Evolutionary conservation across 2,888 invertebrate species (phyloP).

Genomic region (Phrixothrix hirtus): DNA sequence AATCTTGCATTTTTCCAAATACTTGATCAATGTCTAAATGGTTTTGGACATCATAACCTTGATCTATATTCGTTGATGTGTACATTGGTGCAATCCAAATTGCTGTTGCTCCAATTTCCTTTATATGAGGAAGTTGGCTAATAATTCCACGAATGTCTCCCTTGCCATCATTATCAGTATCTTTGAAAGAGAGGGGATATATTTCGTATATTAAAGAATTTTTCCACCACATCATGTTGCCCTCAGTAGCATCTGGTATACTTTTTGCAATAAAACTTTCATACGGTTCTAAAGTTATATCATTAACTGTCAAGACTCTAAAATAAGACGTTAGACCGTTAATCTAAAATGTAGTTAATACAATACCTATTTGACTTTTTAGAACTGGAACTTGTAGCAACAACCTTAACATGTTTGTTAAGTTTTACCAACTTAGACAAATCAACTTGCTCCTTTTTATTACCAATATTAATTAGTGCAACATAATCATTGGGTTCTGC

Average conservation of each 20-base stretch:
- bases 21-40: slow-evolving; percentile 71
- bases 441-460: background rate
- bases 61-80: slow-evolving; percentile 81
- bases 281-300: slow-evolving; percentile 6
- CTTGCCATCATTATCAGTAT: slow-evolving; percentile 82
- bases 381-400: slow-evolving; percentile 1
- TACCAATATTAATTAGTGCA: background rate
- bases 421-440: background rate
- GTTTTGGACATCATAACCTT: slow-evolving; percentile 85
- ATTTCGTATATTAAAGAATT: slow-evolving; percentile 82
- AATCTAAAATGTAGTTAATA: too few relatives aligned
- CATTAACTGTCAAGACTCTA: slow-evolving; percentile 3
- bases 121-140: slow-evolving; percentile 44
- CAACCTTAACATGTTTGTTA: slow-evolving; percentile 2
- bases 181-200: slow-evolving; percentile 76
- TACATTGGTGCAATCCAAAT: slow-evolving; percentile 88
- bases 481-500: background rate
- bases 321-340: too few relatives aligned
- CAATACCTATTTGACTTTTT: slow-evolving; percentile 4
- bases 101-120: slow-evolving; percentile 70
- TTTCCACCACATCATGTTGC: slow-evolving; percentile 76
- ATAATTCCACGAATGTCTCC: slow-evolving; percentile 79
- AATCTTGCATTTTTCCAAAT: slow-evolving; percentile 76
- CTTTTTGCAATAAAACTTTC: slow-evolving; percentile 15
- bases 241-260: background rate